A percentile compares a stretch with the other conserved stretches of the same genome.
Evolutionary conservation across 2,888 invertebrate species (phyloP).

Genomic region (Acanthosepion lycidas): DNA sequence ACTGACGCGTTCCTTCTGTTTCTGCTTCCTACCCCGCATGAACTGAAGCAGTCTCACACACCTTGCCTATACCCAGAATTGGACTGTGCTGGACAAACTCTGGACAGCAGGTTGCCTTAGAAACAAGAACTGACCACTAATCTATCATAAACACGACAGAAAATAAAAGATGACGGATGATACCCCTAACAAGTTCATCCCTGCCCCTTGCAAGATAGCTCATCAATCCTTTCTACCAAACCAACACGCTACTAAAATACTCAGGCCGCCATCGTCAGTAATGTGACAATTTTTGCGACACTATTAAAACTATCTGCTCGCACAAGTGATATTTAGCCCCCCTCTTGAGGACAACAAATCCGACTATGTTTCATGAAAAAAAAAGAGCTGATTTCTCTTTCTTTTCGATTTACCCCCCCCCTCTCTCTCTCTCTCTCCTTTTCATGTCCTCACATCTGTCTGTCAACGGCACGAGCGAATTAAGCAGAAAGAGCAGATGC

Average conservation of each 20-base stretch:
- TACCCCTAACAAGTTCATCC: not conserved
- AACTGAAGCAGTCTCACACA: not conserved
- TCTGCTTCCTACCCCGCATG: too few species aligned
- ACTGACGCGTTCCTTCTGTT: not conserved
- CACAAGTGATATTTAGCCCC: not conserved
- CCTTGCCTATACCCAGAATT: not conserved
- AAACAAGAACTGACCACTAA: constrained; percentile 12
- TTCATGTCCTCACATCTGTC: not conserved
- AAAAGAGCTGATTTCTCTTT: not conserved
- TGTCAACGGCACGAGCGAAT: not conserved
- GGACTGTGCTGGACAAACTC: not conserved
- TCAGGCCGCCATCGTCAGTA: not conserved
- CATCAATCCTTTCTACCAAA: constrained; percentile 13
- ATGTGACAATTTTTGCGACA: not conserved
- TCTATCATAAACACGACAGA: not conserved
- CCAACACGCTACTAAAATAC: not conserved
- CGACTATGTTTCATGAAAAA: not conserved
- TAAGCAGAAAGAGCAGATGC: not conserved
- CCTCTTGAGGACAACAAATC: not conserved
- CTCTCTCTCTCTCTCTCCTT: not conserved
- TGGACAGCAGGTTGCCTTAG: not conserved
- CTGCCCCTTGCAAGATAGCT: not conserved
- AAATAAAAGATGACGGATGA: not conserved
- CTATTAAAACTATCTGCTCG: constrained; percentile 33
- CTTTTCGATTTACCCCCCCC: not conserved